Evolutionary conservation across 2,797 vertebrate species (phyloP).

Genomic region (Sternarchorhynchus goeldii): DNA sequence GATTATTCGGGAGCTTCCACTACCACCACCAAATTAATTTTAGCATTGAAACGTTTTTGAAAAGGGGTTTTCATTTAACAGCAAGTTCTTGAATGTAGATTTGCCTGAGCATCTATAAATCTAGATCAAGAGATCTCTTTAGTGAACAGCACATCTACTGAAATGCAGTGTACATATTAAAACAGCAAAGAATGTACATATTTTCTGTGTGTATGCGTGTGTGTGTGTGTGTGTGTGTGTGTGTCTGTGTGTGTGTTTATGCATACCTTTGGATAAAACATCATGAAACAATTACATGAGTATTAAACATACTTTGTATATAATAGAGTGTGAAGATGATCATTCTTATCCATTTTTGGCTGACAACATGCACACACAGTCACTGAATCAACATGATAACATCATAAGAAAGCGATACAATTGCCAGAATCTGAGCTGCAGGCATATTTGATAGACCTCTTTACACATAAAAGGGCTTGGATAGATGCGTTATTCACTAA

Average conservation of each 20-base stretch:
- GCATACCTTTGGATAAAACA: not conserved
- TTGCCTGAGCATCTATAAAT: constrained; percentile 69
- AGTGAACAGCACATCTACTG: constrained; percentile 63
- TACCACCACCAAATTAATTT: constrained; percentile 68
- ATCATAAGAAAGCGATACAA: constrained; percentile 50
- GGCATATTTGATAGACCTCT: constrained; percentile 24
- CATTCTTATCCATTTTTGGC: not conserved
- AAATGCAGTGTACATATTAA: constrained; percentile 67
- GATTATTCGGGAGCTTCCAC: constrained; percentile 36
- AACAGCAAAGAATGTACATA: constrained; percentile 69
- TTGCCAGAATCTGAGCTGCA: constrained; percentile 58
- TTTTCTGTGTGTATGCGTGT: constrained; percentile 66
- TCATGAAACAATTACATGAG: constrained; percentile 24
- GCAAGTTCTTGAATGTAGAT: constrained; percentile 64
- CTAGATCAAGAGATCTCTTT: constrained; percentile 58
- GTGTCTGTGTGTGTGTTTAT: not conserved
- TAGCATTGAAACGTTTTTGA: constrained; percentile 68
- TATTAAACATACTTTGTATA: not conserved
- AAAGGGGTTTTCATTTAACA: constrained; percentile 69
- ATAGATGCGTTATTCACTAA: too few species aligned
- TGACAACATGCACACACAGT: constrained; percentile 47
- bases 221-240: constrained; percentile 39
- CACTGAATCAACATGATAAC: constrained; percentile 57
- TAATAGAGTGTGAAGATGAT: not conserved
- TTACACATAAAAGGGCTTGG: too few species aligned